phyloP scores from a whole-genome alignment of 2,797 vertebrate genomes.

The Pangasius larnaudii region DNA sequence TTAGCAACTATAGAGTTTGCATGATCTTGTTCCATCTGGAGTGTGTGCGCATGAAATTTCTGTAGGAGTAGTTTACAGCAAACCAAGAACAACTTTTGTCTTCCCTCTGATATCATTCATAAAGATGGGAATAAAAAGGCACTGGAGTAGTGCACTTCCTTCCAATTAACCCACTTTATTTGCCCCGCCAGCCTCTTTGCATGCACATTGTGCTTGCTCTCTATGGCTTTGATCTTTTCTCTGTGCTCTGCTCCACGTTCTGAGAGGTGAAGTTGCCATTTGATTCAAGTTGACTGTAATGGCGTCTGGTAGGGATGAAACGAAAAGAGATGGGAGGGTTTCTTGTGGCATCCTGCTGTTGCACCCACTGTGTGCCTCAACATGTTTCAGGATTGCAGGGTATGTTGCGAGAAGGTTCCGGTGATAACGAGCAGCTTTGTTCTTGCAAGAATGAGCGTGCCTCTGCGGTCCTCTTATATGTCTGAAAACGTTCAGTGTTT shows the following conservation, averaged over 20 bases:
- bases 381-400: conserved; percentile 51
- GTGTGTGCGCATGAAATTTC: not conserved
- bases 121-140: conserved; percentile 31
- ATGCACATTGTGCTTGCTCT: conserved; percentile 42
- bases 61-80: not conserved
- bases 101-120: conserved; percentile 10
- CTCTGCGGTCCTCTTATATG: conserved; percentile 24
- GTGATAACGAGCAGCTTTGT: conserved; percentile 50
- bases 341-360: not conserved
- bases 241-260: conserved; percentile 16
- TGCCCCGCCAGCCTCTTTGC: conserved; percentile 46
- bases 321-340: conserved; percentile 33
- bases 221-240: conserved; percentile 46
- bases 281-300: conserved; percentile 43
- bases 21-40: not conserved
- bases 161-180: conserved; percentile 46
- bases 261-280: conserved; percentile 35
- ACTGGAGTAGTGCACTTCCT: conserved; percentile 23
- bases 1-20: conserved; percentile 27
- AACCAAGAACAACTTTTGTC: conserved; percentile 20
- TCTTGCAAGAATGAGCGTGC: conserved; percentile 34
- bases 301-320: conserved; percentile 38
- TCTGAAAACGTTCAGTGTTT: conserved; percentile 16
- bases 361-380: conserved; percentile 47
- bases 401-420: conserved; percentile 41